Percentiles rank a stretch among this genome's conserved stretches.
Conservation (phyloP, 2,888 invertebrate species). For the Vannuccia rotundouncinata region DNA sequence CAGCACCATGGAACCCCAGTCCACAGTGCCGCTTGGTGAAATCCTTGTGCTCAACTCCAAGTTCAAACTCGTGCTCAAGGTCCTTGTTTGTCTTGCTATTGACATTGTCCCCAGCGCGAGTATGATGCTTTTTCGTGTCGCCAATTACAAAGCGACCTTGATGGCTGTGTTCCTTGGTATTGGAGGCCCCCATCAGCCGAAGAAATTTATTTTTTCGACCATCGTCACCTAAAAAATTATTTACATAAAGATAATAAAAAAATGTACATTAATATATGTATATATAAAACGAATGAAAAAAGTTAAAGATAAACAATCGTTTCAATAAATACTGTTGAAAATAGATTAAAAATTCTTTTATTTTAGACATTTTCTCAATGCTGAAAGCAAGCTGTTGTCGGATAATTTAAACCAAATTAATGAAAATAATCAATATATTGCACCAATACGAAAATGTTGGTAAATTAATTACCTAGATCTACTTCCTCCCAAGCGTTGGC, state of each 20-base stretch:
- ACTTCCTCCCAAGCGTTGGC: conserved; percentile 9
- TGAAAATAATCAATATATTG: neutral
- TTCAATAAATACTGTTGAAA: too few species aligned
- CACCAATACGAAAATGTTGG: too few species aligned
- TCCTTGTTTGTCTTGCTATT: neutral
- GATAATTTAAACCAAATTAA: too few species aligned
- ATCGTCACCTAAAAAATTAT: neutral
- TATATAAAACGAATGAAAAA: neutral
- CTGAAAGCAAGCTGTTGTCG: too few species aligned
- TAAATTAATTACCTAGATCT: neutral
- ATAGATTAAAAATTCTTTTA: too few species aligned
- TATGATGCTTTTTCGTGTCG: neutral
- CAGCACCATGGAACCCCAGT: neutral
- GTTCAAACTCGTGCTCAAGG: neutral
- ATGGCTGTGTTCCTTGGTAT: neutral
- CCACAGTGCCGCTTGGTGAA: neutral
- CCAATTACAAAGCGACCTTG: conserved; percentile 5
- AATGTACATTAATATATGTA: neutral
- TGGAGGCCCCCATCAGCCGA: neutral
- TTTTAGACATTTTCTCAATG: too few species aligned
- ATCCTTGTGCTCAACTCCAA: neutral
- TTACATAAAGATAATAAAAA: neutral
- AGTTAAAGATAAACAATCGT: too few species aligned
- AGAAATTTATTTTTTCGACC: neutral
- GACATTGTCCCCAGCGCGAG: neutral